Evolutionary conservation across 2,797 vertebrate genomes (phyloP).

Genomic region (Linurgus olivaceus): DNA sequence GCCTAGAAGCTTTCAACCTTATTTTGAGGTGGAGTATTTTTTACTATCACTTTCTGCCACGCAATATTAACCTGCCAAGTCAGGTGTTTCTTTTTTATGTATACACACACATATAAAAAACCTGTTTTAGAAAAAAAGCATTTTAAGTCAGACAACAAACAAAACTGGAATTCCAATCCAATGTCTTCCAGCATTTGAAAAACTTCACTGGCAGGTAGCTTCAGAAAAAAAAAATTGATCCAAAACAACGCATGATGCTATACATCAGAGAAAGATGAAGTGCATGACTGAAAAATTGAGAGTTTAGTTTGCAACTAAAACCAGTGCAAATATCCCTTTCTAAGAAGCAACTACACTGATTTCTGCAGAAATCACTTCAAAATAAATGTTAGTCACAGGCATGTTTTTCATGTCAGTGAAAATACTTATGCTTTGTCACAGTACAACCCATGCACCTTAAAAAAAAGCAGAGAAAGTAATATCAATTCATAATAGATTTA

Average conservation of each 20-base stretch:
- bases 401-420: neutral
- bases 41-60: neutral
- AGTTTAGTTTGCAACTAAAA: neutral
- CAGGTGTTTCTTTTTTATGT: neutral
- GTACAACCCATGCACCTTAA: neutral
- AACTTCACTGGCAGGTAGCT: neutral
- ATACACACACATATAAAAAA: neutral
- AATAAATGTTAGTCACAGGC: neutral
- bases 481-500: neutral
- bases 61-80: neutral
- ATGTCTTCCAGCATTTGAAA: neutral
- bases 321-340: neutral
- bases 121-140: neutral
- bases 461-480: neutral
- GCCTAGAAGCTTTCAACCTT: neutral
- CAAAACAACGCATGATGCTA: neutral
- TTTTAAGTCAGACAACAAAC: neutral
- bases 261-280: neutral
- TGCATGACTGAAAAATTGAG: neutral
- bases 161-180: neutral
- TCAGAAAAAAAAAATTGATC: neutral
- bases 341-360: neutral
- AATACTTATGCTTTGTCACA: neutral
- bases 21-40: neutral
- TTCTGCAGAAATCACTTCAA: neutral